Base-by-base conservation (phyloP, 2,888 invertebrate species). In the Sesamia inferens region DNA sequence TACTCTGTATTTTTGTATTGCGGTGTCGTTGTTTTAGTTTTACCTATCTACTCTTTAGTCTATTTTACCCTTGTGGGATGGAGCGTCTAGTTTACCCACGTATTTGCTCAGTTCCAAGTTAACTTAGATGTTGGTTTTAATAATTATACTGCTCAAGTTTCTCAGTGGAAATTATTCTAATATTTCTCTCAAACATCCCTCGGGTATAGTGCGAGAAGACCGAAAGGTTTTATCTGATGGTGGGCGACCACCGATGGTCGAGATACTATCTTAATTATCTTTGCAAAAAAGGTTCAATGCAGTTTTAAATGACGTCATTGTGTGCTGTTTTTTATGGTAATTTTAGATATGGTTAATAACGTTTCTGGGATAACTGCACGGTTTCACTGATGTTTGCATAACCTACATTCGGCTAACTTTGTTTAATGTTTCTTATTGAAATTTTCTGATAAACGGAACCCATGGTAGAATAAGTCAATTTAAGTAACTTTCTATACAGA, bases 1-100 rank as follows among this genome's bases (percentile, higher is more conserved):
- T 85, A 81, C 79, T 83, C 73, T 73, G 76, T 74, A 83, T 82
- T 85, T 87, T 81, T 85, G 84, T 79, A 81, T 73, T 83, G 78
- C 79, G 68, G 63, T 73, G 71, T 78, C 78, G 42, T 80, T 83
- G 76, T 82, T 81, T 75, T 82, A 81, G 65, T 68, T 70, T 64
- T 78, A 78, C 65, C 71, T 70, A 78, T 73, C 71, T 62, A 82
- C 79, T 62, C 79, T 82, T 71, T 57, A 83, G 71, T 71, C 64
- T 82, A 83, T 81, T 61, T 70, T 39, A 76, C 76, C 83, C 81
- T 66, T 54, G 83, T 59, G 81, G 68, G 57, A 59, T 59, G 62
- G 13, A 69, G 58, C 66, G 59, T 71, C 80, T 76, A 83, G 80
- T 73, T 78, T 82, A 63, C 39, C 58, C 64, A 42, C 13, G 58